Evolutionary conservation across 2,797 vertebrate species (phyloP).

Genomic region (Coreius guichenoti): DNA sequence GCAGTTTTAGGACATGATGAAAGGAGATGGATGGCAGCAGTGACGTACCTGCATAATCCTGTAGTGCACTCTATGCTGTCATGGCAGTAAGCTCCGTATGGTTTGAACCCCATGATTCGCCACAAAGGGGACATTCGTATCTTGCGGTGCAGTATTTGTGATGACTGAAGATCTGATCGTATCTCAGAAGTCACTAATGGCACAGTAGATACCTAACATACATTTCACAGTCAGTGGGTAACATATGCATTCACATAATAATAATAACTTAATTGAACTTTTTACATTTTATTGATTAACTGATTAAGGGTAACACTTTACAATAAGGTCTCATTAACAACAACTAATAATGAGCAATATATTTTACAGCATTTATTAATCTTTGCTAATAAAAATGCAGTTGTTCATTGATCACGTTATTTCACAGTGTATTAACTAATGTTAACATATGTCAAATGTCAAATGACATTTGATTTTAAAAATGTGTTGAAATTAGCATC

Average conservation of each 20-base stretch:
- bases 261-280: not conserved
- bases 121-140: slow-evolving; percentile 67
- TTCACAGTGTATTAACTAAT: not conserved
- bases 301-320: not conserved
- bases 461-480: not conserved
- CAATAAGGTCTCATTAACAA: not conserved
- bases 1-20: not conserved
- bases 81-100: slow-evolving; percentile 62
- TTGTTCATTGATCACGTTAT: not conserved
- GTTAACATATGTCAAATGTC: not conserved
- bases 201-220: slow-evolving; percentile 54
- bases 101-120: slow-evolving; percentile 71
- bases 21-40: not conserved
- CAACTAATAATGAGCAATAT: not conserved
- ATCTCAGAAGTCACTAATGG: slow-evolving; percentile 25
- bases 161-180: not conserved
- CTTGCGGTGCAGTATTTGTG: slow-evolving; percentile 17
- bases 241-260: not conserved
- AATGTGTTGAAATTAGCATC: not conserved
- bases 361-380: not conserved
- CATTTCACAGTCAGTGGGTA: not conserved
- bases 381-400: not conserved
- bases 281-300: not conserved
- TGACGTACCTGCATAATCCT: slow-evolving; percentile 65
- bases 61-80: slow-evolving; percentile 64